Evolutionary conservation across 2,113 vertebrate genomes (phyloP).

Genomic region (Perca flavescens): DNA sequence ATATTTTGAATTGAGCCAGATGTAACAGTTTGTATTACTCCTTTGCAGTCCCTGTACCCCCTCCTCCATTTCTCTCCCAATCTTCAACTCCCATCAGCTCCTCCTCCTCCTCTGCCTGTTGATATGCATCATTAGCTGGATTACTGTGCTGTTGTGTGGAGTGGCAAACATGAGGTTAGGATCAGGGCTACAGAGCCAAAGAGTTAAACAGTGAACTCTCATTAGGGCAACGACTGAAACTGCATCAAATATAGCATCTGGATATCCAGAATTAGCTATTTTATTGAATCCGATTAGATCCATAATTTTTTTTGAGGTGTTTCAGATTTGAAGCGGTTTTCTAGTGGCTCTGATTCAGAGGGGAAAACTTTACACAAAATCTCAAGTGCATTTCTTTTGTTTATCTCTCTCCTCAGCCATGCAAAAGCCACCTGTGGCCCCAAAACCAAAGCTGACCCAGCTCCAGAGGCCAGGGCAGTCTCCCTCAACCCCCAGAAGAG

Average conservation of each 20-base stretch:
- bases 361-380: neutral
- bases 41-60: neutral
- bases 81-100: conserved; percentile 40
- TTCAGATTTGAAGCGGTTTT: neutral
- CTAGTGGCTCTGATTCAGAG: neutral
- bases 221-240: conserved; percentile 14
- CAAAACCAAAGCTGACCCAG: conserved; percentile 90
- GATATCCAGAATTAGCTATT: neutral
- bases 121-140: conserved; percentile 44
- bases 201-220: conserved; percentile 13
- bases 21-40: conserved; percentile 24
- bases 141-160: conserved; percentile 47
- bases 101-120: conserved; percentile 38
- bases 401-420: conserved; percentile 81
- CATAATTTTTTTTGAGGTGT: neutral
- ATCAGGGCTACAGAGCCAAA: conserved; percentile 28
- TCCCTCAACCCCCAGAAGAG: conserved; percentile 85
- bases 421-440: conserved; percentile 93
- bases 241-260: conserved; percentile 12
- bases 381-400: conserved; percentile 22
- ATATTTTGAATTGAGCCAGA: conserved; percentile 23
- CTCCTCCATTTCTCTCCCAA: neutral
- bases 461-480: conserved; percentile 79
- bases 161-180: conserved; percentile 58
- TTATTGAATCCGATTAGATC: conserved; percentile 2